Base-by-base conservation (phyloP, 23 tunicate species). In the Ascidia mentula region DNA sequence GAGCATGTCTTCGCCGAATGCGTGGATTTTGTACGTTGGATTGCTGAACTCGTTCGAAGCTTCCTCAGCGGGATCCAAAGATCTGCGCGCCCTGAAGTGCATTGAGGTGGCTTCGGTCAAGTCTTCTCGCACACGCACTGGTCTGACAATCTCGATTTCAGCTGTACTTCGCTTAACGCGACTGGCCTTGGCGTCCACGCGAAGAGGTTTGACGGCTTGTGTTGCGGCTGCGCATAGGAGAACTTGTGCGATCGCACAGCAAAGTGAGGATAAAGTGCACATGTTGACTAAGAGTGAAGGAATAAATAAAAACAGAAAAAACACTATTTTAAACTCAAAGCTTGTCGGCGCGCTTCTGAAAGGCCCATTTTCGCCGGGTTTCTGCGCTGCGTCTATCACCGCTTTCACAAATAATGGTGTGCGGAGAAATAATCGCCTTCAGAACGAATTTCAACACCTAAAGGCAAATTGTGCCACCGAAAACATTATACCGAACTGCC, bases 21-120 rank as follows among this genome's bases (percentile, higher is more conserved):
- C 92, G 20, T 72, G 76, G 46, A 93, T 88, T 73, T 88, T 93
- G 88, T 93, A 93, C 38, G 73, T 79, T 15, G 98, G 98, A 35
- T 61, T 76, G 34, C 46, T 38, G 79, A 93, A 93, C 59, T 88
- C 93, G 8, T 69, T 37, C 32, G 77, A 77, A 0, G 79, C 26
- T 0, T 69, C 80, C 4, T 82, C 81, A 32, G 22, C 65, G 12
- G 65, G 24, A 26, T 18, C 72, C 31, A 88, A 38, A 1, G 87
- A 77, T 37, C 82, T 72, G 70, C 91, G 69, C 40, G 78, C 79
- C 69, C 92, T 80, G 13, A 53, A 53, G 24, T 53, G 65, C 65
- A 77, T 80, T 31, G 75, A 46, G 3, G 38, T 60, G 40, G 31
- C 61, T 26, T 34, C 34, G 9, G 31, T 31, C 8, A 74, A 59